phyloP scores from a whole-genome alignment of 1,140 invertebrate species.

The Pachyrhynchus sulphureomaculatus region DNA sequence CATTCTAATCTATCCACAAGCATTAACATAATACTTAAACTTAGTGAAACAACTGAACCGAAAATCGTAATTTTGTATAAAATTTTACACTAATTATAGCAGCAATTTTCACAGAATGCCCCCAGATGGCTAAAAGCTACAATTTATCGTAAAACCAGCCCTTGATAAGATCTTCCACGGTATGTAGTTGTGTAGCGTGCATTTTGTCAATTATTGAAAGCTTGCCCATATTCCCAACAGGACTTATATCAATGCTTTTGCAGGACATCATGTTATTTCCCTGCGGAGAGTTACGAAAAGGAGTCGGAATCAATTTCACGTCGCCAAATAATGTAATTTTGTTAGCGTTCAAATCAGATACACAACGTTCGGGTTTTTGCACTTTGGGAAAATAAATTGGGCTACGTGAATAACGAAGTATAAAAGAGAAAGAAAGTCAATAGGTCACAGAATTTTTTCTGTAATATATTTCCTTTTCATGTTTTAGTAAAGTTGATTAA shows the following conservation, averaged over 20 bases:
- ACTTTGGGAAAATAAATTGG: slow-evolving; percentile 10
- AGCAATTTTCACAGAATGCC: not conserved
- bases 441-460: slow-evolving; percentile 4
- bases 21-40: too few relatives aligned
- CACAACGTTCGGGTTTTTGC: slow-evolving; percentile 15
- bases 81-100: too few relatives aligned
- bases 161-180: slow-evolving; percentile 2
- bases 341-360: slow-evolving; percentile 25
- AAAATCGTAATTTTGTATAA: too few relatives aligned
- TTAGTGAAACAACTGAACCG: too few relatives aligned
- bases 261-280: slow-evolving; percentile 47
- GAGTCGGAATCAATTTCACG: slow-evolving; percentile 30
- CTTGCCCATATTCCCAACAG: slow-evolving; percentile 28
- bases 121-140: not conserved
- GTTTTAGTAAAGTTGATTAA: too few relatives aligned
- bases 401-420: not conserved
- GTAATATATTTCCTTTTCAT: too few relatives aligned
- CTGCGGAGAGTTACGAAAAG: slow-evolving; percentile 32
- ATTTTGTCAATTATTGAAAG: slow-evolving; percentile 28
- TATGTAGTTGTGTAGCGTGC: slow-evolving; percentile 7
- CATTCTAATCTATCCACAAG: too few relatives aligned
- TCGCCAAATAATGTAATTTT: slow-evolving; percentile 22
- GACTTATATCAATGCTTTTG: slow-evolving; percentile 41
- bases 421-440: not conserved
- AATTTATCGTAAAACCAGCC: not conserved